Evolutionary conservation across 1,140 invertebrate species (phyloP).

Genomic region (Idris sp.): DNA sequence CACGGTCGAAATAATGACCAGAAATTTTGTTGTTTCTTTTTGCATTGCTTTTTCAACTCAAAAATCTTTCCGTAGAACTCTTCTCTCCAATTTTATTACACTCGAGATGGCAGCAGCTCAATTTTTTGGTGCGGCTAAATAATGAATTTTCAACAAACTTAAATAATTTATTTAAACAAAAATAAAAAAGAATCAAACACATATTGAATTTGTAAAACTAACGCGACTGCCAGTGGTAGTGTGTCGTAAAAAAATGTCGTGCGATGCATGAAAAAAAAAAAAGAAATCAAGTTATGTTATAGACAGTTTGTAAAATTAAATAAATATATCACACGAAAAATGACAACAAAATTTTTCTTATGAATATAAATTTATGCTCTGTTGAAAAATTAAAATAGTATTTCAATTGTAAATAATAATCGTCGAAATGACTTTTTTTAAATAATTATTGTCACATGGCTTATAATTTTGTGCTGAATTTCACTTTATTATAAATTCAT

Average conservation of each 20-base stretch:
- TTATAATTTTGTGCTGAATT: no score
- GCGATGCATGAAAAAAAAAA: constrained; percentile 3
- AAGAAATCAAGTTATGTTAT: constrained; percentile 24
- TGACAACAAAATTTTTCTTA: constrained; percentile 6
- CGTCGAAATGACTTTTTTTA: no score
- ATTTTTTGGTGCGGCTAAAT: no score
- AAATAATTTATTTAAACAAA: constrained; percentile 78
- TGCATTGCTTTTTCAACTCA: constrained; percentile 58
- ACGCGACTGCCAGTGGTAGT: no score
- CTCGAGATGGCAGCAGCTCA: no score
- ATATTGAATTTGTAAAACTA: no score
- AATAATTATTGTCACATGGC: no score
- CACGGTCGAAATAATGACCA: constrained; percentile 69
- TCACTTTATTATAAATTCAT: constrained; percentile 32
- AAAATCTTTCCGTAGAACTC: constrained; percentile 53
- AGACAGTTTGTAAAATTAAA: constrained; percentile 25
- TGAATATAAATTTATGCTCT: constrained; percentile 7
- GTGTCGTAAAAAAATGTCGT: no score
- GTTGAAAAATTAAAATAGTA: no score
- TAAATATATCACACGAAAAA: constrained; percentile 26
- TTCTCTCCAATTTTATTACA: constrained; percentile 39
- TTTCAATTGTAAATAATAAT: constrained; percentile 16
- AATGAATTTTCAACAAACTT: constrained; percentile 65
- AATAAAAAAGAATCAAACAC: no score
- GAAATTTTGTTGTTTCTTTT: background rate